Percentiles rank a stretch among this genome's conserved stretches.
Conservation (phyloP, 2,888 invertebrate species). For the Candidula unifasciata region DNA sequence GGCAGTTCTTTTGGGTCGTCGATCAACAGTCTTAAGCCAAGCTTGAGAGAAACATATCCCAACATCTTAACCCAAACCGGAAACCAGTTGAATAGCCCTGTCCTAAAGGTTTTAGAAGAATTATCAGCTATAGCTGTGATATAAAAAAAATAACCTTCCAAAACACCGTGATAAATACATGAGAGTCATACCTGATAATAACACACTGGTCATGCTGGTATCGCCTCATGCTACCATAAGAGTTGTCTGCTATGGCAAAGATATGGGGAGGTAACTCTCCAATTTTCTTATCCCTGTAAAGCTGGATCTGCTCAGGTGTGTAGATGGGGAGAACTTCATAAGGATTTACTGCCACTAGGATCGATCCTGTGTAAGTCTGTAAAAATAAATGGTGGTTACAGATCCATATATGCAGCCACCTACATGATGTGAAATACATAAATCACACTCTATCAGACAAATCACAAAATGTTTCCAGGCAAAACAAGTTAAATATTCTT, state of each 20-base stretch:
- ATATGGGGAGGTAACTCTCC: conserved; percentile 99
- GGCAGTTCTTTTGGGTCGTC: too few relatives aligned
- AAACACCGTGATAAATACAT: not conserved
- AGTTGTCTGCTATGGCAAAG: conserved; percentile 99
- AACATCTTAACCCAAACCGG: too few relatives aligned
- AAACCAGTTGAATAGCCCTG: too few relatives aligned
- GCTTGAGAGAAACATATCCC: too few relatives aligned
- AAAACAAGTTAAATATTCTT: too few relatives aligned
- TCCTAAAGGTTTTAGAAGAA: too few relatives aligned
- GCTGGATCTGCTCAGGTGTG: conserved; percentile 94
- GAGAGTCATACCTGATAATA: conserved; percentile 88
- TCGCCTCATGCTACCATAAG: conserved; percentile 96
- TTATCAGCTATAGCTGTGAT: too few relatives aligned
- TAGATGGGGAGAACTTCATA: conserved; percentile 83
- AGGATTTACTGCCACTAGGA: conserved; percentile 97
- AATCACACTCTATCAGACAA: too few relatives aligned
- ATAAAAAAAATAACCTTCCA: too few relatives aligned
- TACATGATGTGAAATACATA: not conserved
- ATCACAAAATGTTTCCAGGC: too few relatives aligned
- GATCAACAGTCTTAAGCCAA: too few relatives aligned
- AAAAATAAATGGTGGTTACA: too few relatives aligned
- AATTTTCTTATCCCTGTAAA: conserved; percentile 97
- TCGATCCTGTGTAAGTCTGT: conserved; percentile 99
- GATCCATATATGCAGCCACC: not conserved
- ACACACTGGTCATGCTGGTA: conserved; percentile 96